Percentiles rank a stretch among this genome's conserved stretches.
Evolutionary conservation across 2,888 invertebrate species (phyloP).

Genomic region (Carabus problematicus): DNA sequence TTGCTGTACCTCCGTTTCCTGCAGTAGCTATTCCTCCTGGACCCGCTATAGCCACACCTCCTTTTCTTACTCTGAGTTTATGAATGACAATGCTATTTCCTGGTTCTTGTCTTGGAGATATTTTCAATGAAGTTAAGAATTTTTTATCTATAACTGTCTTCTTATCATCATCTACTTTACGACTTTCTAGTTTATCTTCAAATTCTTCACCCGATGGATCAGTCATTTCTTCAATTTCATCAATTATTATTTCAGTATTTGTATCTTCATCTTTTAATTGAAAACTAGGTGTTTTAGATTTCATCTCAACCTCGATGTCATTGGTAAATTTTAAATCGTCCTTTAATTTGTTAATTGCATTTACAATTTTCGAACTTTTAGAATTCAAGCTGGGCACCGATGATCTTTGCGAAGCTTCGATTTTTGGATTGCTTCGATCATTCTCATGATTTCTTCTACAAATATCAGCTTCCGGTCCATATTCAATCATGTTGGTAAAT

Average conservation of each 20-base stretch:
- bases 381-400: neutral
- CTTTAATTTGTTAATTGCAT: neutral
- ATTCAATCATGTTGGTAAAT: conserved; percentile 65
- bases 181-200: conserved; percentile 9
- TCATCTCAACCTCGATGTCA: neutral
- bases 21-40: conserved; percentile 84
- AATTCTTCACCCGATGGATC: neutral
- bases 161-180: conserved; percentile 27
- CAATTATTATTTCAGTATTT: conserved; percentile 16
- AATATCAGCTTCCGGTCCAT: conserved; percentile 65
- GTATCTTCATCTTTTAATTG: conserved; percentile 21
- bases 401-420: conserved; percentile 21
- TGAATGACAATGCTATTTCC: conserved; percentile 74
- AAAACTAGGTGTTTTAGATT: neutral
- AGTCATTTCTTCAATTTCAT: conserved; percentile 31
- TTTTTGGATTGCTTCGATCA: conserved; percentile 5
- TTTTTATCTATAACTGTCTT: conserved; percentile 45
- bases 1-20: conserved; percentile 79
- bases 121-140: conserved; percentile 50
- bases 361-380: neutral
- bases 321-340: neutral
- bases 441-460: conserved; percentile 53
- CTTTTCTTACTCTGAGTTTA: conserved; percentile 72
- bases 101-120: conserved; percentile 45
- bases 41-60: conserved; percentile 82